Conservation (phyloP, 2,888 invertebrate genomes). For the Melanotus villosus region DNA sequence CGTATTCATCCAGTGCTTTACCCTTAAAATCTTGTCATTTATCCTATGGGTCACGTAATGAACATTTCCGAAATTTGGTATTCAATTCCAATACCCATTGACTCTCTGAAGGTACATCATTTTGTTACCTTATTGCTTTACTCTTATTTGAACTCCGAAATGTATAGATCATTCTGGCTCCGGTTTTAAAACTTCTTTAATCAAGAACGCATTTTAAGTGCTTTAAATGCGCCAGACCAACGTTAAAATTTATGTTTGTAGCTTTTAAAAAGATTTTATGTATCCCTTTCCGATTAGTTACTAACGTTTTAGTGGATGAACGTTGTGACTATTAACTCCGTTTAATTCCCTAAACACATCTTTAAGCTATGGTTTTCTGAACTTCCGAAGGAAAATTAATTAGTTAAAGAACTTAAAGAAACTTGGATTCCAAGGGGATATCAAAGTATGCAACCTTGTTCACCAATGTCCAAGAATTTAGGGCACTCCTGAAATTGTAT, state of each 20-base stretch:
- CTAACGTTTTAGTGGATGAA: slow-evolving; percentile 22
- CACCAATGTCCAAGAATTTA: no score
- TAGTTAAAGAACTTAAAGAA: no score
- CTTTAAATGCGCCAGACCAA: slow-evolving; percentile 34
- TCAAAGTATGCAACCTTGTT: no score
- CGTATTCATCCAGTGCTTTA: slow-evolving; percentile 53
- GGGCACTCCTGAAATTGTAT: no score
- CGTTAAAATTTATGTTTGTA: slow-evolving; percentile 41
- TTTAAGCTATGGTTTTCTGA: no score
- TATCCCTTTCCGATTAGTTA: slow-evolving; percentile 42
- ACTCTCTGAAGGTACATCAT: slow-evolving; percentile 37
- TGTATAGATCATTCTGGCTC: slow-evolving; percentile 24
- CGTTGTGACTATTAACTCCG: slow-evolving; percentile 5
- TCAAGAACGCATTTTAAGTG: slow-evolving; percentile 37
- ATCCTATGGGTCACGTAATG: slow-evolving; percentile 64
- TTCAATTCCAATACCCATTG: slow-evolving; percentile 60
- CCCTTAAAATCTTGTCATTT: slow-evolving; percentile 55
- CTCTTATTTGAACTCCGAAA: slow-evolving; percentile 28
- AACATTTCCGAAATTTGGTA: slow-evolving; percentile 65
- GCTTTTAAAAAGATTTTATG: slow-evolving; percentile 43
- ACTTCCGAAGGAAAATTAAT: no score
- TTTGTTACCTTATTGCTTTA: slow-evolving; percentile 34
- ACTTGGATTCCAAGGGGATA: no score
- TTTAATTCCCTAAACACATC: not conserved
- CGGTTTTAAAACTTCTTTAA: slow-evolving; percentile 28